Conservation (phyloP, 2,113 vertebrate genomes). For the Mungos mungo region DNA sequence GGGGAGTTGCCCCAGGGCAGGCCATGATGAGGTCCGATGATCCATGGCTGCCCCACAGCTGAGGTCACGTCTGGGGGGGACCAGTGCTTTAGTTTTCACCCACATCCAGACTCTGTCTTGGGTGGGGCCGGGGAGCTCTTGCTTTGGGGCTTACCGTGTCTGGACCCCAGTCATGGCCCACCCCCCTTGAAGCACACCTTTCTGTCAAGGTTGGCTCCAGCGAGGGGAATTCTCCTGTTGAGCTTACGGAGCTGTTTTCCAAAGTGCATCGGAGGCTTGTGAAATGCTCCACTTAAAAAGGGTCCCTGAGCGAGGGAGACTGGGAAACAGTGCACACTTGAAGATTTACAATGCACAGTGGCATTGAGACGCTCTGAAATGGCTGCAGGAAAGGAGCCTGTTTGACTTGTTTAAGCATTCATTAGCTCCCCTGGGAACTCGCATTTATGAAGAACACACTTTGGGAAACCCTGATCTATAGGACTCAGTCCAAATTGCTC, state of each 20-base stretch:
- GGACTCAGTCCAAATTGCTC: background rate
- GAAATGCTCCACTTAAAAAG: slow-evolving; percentile 69
- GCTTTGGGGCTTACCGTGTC: background rate
- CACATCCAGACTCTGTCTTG: background rate
- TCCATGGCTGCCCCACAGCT: background rate
- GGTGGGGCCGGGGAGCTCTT: background rate
- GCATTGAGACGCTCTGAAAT: background rate
- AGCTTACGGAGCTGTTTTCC: slow-evolving; percentile 65
- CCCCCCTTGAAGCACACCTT: background rate
- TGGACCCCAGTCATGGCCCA: background rate
- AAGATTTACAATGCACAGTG: background rate
- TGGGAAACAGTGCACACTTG: background rate
- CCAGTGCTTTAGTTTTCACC: background rate
- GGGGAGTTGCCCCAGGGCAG: background rate
- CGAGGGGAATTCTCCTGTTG: background rate
- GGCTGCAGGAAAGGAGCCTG: background rate
- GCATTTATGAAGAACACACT: background rate
- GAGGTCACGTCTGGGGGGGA: background rate
- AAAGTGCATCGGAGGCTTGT: slow-evolving; percentile 60
- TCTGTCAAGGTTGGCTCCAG: slow-evolving; percentile 27
- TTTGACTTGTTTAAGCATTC: background rate
- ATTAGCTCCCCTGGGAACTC: background rate
- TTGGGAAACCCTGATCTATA: background rate
- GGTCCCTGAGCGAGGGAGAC: slow-evolving; percentile 60
- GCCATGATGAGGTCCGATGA: background rate